These are phyloP conservation scores for Rhogogaster chlorosoma DNA, from an alignment of 2,888 invertebrate species.

Conservation along the genomic window DNA sequence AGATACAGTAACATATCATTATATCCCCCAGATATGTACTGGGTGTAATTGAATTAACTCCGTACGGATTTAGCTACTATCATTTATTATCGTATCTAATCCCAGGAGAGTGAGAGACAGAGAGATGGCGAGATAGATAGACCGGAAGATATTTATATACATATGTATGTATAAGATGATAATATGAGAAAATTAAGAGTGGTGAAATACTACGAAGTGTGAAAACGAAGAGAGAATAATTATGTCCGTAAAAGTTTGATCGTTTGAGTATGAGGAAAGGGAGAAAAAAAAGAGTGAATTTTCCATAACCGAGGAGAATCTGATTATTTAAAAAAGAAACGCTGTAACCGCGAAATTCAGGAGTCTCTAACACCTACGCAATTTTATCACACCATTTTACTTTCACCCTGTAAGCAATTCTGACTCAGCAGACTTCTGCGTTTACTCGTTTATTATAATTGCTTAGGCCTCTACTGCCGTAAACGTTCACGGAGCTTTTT, in stretches of 20 bases:
- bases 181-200: too few relatives aligned
- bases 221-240: too few relatives aligned
- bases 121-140: neutral
- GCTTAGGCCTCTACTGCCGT: neutral
- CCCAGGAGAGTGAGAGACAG: neutral
- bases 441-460: conserved; percentile 10
- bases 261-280: neutral
- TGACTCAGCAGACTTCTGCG: conserved; percentile 1
- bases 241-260: too few relatives aligned
- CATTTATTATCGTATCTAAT: neutral
- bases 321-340: conserved; percentile 5
- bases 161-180: too few relatives aligned
- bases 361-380: neutral
- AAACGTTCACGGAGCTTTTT: neutral
- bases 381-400: conserved; percentile 9
- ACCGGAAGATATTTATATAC: too few relatives aligned
- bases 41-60: conserved; percentile 18
- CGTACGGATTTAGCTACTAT: neutral
- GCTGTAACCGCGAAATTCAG: conserved; percentile 5
- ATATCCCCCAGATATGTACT: neutral
- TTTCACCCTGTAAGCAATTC: conserved; percentile 1
- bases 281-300: neutral
- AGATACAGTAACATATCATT: neutral
- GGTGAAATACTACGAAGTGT: too few relatives aligned
- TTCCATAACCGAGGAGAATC: neutral